phyloP scores from a whole-genome alignment of 2,113 vertebrate genomes.

The Notothenia coriiceps region DNA sequence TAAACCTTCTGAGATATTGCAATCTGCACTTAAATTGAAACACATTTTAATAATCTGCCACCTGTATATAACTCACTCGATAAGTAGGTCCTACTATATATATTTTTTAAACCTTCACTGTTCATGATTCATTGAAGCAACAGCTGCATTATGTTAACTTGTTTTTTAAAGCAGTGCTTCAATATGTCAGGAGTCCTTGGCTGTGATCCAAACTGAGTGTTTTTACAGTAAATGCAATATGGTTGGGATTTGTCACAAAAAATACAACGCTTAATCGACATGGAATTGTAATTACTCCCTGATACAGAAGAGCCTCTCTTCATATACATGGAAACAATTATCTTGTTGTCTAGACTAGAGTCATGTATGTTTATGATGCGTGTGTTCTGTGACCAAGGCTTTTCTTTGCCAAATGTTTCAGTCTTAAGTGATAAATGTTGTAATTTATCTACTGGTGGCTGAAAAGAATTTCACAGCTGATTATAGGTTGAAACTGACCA shows the following conservation, averaged over 20 bases:
- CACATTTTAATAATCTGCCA: background rate
- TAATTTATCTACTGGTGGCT: background rate
- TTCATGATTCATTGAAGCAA: background rate
- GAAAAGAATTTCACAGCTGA: background rate
- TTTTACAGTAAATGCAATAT: conserved; percentile 26
- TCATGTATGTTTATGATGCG: background rate
- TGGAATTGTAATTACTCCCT: conserved; percentile 40
- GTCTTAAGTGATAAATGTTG: background rate
- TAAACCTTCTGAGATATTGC: background rate
- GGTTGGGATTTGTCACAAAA: conserved; percentile 30
- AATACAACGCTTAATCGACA: conserved; percentile 21
- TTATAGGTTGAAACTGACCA: background rate
- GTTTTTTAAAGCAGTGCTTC: background rate
- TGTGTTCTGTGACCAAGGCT: background rate
- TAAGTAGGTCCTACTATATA: too few species aligned
- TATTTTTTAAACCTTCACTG: background rate
- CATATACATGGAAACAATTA: conserved; percentile 52
- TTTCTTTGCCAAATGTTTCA: background rate
- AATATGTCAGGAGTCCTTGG: conserved; percentile 21
- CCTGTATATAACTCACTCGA: background rate
- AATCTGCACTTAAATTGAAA: background rate
- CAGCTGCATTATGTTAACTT: conserved; percentile 33
- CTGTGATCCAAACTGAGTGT: conserved; percentile 5
- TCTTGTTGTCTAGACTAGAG: conserved; percentile 2
- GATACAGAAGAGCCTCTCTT: conserved; percentile 1